phyloP scores from a whole-genome alignment of 2,797 vertebrate species.

The Onychomys torridus region DNA sequence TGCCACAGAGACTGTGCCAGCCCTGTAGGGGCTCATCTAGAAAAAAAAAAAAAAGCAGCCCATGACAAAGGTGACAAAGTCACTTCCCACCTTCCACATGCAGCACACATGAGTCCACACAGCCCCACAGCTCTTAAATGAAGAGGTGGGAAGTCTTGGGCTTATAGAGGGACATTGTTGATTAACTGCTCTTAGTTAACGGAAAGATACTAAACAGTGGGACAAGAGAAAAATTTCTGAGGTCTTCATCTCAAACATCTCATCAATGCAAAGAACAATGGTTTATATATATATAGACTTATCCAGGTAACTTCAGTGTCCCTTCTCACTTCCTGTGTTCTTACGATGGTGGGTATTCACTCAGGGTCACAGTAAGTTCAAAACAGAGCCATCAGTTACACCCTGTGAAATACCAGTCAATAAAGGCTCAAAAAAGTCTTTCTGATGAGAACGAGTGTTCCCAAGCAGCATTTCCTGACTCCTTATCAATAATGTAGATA shows the following conservation, averaged over 20 bases:
- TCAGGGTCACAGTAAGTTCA: conserved; percentile 7
- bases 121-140: not conserved
- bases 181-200: not conserved
- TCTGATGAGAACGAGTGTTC: conserved; percentile 41
- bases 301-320: not conserved
- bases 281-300: too few species aligned
- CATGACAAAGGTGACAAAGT: not conserved
- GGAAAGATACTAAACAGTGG: not conserved
- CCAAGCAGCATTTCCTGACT: conserved; percentile 62
- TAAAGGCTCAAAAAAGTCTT: conserved; percentile 48
- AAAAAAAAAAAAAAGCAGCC: not conserved
- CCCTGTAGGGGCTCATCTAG: not conserved
- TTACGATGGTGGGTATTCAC: not conserved
- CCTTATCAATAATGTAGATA: conserved; percentile 72
- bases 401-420: not conserved
- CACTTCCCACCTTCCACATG: not conserved
- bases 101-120: not conserved
- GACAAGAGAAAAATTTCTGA: not conserved
- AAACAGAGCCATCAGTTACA: conserved; percentile 41
- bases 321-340: not conserved
- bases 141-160: not conserved
- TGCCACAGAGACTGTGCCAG: not conserved
- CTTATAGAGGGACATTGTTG: not conserved
- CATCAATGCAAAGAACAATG: not conserved
- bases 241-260: not conserved